Evolutionary conservation across 2,113 vertebrate species (phyloP).

Genomic region (Furnarius figulus): DNA sequence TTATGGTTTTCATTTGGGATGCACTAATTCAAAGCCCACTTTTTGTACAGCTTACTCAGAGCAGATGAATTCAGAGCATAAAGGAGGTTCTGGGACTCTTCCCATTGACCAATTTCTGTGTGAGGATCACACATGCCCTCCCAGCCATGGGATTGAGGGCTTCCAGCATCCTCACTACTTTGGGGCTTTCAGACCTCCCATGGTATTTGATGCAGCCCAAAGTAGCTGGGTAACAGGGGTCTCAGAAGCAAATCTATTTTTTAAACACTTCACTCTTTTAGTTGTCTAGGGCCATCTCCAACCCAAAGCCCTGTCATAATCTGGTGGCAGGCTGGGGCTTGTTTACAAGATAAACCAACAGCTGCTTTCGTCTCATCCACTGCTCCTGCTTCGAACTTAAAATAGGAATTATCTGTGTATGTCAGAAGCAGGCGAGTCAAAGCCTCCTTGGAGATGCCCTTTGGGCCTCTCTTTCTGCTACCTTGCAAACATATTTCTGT

Average conservation of each 20-base stretch:
- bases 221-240: not conserved
- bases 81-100: not conserved
- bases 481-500: constrained; percentile 27
- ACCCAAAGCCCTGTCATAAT: not conserved
- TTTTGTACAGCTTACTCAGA: not conserved
- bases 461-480: constrained; percentile 45
- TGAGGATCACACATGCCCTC: not conserved
- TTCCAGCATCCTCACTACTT: not conserved
- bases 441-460: constrained; percentile 52
- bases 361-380: constrained; percentile 29
- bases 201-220: not conserved
- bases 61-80: not conserved
- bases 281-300: not conserved
- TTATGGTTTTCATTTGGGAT: not conserved
- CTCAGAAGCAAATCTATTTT: not conserved
- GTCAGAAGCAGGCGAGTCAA: constrained; percentile 45
- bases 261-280: not conserved
- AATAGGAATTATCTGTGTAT: constrained; percentile 42
- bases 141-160: not conserved
- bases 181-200: not conserved
- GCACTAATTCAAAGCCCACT: not conserved
- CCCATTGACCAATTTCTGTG: not conserved
- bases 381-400: not conserved
- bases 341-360: constrained; percentile 60
- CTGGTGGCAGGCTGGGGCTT: not conserved